Percentiles rank a stretch among this genome's conserved stretches.
These are phyloP conservation scores for Caenorhabditis sulstoni DNA, from an alignment of 2,888 invertebrate species.

Conservation along the genomic window DNA sequence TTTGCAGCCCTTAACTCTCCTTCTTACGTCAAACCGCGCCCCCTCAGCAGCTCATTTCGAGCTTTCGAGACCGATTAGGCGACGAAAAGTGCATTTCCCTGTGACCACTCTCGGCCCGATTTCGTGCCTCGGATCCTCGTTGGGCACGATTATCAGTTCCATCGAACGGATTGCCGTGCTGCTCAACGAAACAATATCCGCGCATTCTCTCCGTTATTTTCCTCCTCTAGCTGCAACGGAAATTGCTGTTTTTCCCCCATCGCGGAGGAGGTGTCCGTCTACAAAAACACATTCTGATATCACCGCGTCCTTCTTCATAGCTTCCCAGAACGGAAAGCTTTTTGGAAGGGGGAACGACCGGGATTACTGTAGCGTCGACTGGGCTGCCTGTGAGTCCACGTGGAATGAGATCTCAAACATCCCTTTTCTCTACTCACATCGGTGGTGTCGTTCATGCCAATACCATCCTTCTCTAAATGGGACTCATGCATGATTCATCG, in stretches of 20 bases:
- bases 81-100: conserved; percentile 40
- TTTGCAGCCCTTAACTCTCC: conserved; percentile 14
- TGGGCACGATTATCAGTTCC: not conserved
- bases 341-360: not conserved
- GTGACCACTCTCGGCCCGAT: conserved; percentile 1
- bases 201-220: not conserved
- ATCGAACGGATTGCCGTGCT: too few species aligned
- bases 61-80: conserved; percentile 25
- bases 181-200: not conserved
- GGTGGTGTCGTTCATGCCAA: too few species aligned
- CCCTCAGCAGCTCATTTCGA: conserved; percentile 21
- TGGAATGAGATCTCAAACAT: too few species aligned
- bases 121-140: conserved; percentile 14
- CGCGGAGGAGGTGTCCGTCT: not conserved
- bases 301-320: not conserved
- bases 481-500: too few species aligned
- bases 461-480: too few species aligned
- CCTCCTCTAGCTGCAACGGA: conserved; percentile 20
- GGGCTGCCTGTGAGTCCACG: too few species aligned
- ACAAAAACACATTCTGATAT: not conserved
- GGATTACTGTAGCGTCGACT: not conserved
- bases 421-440: too few species aligned
- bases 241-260: conserved; percentile 16
- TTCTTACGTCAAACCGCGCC: conserved; percentile 39
- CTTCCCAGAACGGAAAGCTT: too few species aligned